Conservation (phyloP, 2,113 vertebrate genomes). For the Dasypus novemcinctus region DNA sequence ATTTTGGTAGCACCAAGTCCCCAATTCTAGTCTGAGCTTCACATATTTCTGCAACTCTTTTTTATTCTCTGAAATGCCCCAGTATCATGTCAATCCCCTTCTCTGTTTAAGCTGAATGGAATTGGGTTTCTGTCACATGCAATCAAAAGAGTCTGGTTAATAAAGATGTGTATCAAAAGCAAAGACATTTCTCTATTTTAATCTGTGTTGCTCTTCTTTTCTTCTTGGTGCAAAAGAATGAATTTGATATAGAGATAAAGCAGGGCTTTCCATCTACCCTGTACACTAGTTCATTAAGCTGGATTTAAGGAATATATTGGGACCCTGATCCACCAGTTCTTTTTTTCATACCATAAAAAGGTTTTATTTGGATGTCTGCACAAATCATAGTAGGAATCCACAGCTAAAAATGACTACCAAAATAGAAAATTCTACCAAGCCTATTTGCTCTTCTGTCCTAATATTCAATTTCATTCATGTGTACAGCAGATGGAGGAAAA, state of each 20-base stretch:
- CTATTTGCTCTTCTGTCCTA: not conserved
- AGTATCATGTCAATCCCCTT: not conserved
- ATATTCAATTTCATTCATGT: not conserved
- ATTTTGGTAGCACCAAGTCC: not conserved
- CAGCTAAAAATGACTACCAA: constrained; percentile 12
- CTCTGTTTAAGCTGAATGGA: constrained; percentile 3
- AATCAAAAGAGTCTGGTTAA: constrained; percentile 2
- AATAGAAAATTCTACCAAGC: not conserved
- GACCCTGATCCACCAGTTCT: not conserved
- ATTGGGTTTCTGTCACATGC: constrained; percentile 38
- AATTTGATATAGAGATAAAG: not conserved
- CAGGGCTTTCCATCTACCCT: not conserved
- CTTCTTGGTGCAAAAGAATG: not conserved
- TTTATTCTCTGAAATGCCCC: not conserved
- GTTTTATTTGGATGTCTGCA: constrained; percentile 29
- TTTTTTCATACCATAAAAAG: not conserved
- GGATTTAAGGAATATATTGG: not conserved
- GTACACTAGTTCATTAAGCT: not conserved
- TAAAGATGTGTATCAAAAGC: not conserved
- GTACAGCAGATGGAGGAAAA: constrained; percentile 1
- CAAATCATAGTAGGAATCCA: not conserved
- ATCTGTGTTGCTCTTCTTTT: not conserved
- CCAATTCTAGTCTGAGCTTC: not conserved
- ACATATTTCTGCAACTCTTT: not conserved
- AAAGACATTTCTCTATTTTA: not conserved